Evolutionary conservation across 2,888 invertebrate species (phyloP).

Genomic region (Drosophila emarginata): DNA sequence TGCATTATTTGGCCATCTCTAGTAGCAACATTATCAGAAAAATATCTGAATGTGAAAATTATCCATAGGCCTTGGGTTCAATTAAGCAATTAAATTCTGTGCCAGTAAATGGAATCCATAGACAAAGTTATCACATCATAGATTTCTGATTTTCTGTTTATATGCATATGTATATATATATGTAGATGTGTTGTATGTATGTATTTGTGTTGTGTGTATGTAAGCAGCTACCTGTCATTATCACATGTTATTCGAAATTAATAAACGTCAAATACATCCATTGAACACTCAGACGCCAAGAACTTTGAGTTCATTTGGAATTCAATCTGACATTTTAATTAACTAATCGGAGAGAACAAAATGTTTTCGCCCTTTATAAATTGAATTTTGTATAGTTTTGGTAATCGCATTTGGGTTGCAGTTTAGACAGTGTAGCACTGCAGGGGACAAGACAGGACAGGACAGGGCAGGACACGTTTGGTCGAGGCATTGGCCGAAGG

Average conservation of each 20-base stretch:
- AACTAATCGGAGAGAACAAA: conserved; percentile 65
- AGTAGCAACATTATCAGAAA: background rate
- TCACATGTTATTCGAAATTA: conserved; percentile 57
- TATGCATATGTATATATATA: too few species aligned
- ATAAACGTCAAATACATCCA: conserved; percentile 53
- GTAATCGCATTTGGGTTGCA: conserved; percentile 59
- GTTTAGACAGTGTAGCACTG: background rate
- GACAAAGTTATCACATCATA: conserved; percentile 13
- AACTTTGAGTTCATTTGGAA: conserved; percentile 55
- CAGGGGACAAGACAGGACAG: background rate
- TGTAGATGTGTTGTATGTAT: background rate
- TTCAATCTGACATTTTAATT: conserved; percentile 66
- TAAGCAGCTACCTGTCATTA: conserved; percentile 25
- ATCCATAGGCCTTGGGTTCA: conserved; percentile 28
- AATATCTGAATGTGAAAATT: background rate
- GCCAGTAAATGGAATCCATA: conserved; percentile 27
- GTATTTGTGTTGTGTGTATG: background rate
- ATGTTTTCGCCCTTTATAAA: conserved; percentile 55
- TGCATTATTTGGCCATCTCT: background rate
- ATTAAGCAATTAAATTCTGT: conserved; percentile 70
- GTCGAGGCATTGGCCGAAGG: conserved; percentile 5
- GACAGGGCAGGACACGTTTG: background rate
- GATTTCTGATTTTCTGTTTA: conserved; percentile 4
- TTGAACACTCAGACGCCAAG: background rate
- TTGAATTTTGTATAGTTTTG: conserved; percentile 63